Evolutionary conservation across 23 tunicate genomes (phyloP).

Genomic region (Ciona savignyi): DNA sequence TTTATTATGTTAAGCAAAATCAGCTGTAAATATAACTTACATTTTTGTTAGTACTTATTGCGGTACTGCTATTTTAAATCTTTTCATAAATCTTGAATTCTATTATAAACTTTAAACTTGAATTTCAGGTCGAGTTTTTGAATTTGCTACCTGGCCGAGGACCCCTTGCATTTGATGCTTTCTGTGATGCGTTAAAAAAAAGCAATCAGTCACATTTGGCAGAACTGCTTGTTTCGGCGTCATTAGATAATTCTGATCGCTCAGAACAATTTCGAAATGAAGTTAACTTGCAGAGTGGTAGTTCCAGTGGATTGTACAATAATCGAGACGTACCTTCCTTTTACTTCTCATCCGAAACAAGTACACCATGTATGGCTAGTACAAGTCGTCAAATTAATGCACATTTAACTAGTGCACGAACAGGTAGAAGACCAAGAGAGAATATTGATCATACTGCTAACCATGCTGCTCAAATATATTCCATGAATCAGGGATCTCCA

Average conservation of each 20-base stretch:
- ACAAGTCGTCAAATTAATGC: background rate
- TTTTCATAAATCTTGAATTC: background rate
- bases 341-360: background rate
- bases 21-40: too few species aligned
- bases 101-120: too few species aligned
- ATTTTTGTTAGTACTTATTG: too few species aligned
- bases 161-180: constrained; percentile 46
- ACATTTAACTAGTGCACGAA: background rate
- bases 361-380: background rate
- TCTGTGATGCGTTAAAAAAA: constrained; percentile 22
- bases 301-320: too few species aligned
- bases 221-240: constrained; percentile 9
- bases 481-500: background rate
- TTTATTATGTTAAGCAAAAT: too few species aligned
- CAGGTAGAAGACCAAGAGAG: background rate
- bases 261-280: background rate
- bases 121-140: constrained; percentile 51
- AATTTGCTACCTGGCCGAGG: constrained; percentile 54
- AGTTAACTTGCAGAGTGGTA: background rate
- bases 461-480: background rate
- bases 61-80: background rate
- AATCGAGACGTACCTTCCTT: constrained; percentile 6
- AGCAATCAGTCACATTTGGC: constrained; percentile 70
- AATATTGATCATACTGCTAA: background rate
- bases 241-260: background rate